Conservation (phyloP, 2,797 vertebrate species). For the Myripristis jacobus region DNA sequence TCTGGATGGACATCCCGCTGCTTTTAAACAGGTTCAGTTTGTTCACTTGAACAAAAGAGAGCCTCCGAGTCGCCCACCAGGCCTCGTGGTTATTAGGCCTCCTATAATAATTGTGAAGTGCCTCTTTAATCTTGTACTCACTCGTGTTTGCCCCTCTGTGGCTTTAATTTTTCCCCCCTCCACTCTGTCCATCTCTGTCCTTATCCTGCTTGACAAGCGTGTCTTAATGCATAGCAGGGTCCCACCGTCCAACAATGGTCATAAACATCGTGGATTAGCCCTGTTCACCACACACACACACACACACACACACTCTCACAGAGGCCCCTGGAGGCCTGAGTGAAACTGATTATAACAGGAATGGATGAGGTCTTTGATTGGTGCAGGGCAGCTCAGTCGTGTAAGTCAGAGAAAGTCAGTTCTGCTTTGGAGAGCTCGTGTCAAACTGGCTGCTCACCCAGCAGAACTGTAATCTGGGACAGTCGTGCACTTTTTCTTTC, state of each 20-base stretch:
- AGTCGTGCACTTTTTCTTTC: conserved; percentile 5
- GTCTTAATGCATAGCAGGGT: conserved; percentile 40
- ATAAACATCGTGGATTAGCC: conserved; percentile 39
- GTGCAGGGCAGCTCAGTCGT: neutral
- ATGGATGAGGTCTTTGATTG: conserved; percentile 23
- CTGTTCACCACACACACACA: conserved; percentile 1
- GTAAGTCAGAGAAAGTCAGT: conserved; percentile 21
- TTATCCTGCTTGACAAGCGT: conserved; percentile 46
- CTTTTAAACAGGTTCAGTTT: neutral
- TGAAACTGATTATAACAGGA: conserved; percentile 43
- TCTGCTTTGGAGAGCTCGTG: conserved; percentile 25
- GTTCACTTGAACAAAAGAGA: neutral
- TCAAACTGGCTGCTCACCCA: conserved; percentile 13
- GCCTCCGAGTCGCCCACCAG: neutral
- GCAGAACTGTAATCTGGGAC: conserved; percentile 30
- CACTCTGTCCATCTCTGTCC: neutral
- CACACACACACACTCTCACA: neutral
- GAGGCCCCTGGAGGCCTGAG: neutral
- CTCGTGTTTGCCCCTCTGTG: conserved; percentile 6
- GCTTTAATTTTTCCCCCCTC: neutral
- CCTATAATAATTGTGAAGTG: neutral
- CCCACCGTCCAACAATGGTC: conserved; percentile 7
- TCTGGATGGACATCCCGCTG: no score
- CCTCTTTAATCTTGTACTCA: conserved; percentile 23
- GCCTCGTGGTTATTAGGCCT: neutral